Evolutionary conservation across 2,888 invertebrate genomes (phyloP), one percentile per base, ranked within the genome.

Genomic region (Diarsia dahlii): DNA sequence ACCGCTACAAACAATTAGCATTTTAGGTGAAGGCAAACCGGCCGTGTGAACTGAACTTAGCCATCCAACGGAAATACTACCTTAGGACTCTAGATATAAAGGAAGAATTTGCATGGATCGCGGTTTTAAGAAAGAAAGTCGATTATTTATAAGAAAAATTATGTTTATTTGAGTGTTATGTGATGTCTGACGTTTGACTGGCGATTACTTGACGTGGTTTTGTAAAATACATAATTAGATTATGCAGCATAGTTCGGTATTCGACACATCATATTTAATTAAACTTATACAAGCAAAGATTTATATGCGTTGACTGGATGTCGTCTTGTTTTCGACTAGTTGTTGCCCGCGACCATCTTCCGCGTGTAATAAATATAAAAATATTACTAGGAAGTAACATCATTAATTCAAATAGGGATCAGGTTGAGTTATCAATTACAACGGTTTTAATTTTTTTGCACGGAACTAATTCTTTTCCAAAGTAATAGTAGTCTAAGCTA

Each of bases 21-120:
- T 95, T 95, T 95, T 94, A 93, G 95, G 95, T 95, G 95, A 95
- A 95, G 95, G 95, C 91, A 85, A 95, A 91, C 95, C 82, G 87
- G 92, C 89, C 84, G 84, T 76, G 84, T 82, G 81, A 78, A 82
- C 81, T 82, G 64, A 81, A 63, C 73, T 72, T 54, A 66, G 28
- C 28, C n/a, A 6, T 56, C 18, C 78, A 74, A 73, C 45, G 18
- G 18, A 85, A 79, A 81, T n/a, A 60, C 45, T 64, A 63, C 80
- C 78, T 78, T 87, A 84, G 60, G 6, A 0, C 4, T 20, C 10
- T 23, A 1, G 0, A 0, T 0, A 23, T 80, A 76, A 50, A 34
- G 71, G 67, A 15, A 28, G 28, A 63, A 71, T 56, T 88, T 28
- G 50, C 65, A 45, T 71, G n/a, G 23, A 50, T 23, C 2, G 20